These are phyloP conservation scores for Drosophila eohydei DNA, from an alignment of 2,888 invertebrate genomes.

Conservation along the genomic window DNA sequence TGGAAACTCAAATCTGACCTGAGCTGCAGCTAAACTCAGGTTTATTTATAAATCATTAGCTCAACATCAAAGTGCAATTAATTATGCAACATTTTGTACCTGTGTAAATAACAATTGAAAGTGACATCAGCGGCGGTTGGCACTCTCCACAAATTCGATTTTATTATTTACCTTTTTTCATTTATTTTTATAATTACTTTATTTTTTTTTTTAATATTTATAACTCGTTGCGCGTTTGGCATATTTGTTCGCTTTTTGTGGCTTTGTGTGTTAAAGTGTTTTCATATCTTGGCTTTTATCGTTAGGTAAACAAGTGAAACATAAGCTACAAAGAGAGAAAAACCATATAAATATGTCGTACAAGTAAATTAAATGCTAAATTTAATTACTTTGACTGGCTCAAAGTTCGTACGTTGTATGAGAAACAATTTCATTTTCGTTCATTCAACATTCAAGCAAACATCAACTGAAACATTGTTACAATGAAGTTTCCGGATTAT, in stretches of 20 bases:
- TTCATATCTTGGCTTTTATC: constrained; percentile 43
- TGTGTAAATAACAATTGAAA: constrained; percentile 50
- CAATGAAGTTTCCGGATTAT: constrained; percentile 84
- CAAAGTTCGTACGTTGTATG: constrained; percentile 56
- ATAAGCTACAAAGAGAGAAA: constrained; percentile 14
- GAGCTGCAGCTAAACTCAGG: constrained; percentile 34
- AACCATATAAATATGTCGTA: constrained; percentile 55
- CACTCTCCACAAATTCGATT: constrained; percentile 16
- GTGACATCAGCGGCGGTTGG: constrained; percentile 64
- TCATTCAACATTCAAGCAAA: constrained; percentile 17
- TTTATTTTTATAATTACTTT: constrained; percentile 4
- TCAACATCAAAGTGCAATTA: constrained; percentile 48
- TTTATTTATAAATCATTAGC: constrained; percentile 71
- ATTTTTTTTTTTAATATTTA: constrained; percentile 17
- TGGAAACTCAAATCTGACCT: background rate
- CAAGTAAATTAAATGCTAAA: constrained; percentile 60
- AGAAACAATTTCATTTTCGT: constrained; percentile 57
- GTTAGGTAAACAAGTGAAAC: constrained; percentile 42
- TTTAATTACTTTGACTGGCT: constrained; percentile 63
- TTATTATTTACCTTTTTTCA: constrained; percentile 1
- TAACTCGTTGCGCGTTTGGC: constrained; percentile 15
- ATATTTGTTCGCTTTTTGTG: constrained; percentile 7
- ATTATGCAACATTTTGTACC: constrained; percentile 30
- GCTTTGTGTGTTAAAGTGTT: constrained; percentile 45
- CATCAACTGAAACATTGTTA: constrained; percentile 17